These are phyloP conservation scores for Apeltes quadracus DNA, from an alignment of 2,113 vertebrate species.

Conservation along the genomic window DNA sequence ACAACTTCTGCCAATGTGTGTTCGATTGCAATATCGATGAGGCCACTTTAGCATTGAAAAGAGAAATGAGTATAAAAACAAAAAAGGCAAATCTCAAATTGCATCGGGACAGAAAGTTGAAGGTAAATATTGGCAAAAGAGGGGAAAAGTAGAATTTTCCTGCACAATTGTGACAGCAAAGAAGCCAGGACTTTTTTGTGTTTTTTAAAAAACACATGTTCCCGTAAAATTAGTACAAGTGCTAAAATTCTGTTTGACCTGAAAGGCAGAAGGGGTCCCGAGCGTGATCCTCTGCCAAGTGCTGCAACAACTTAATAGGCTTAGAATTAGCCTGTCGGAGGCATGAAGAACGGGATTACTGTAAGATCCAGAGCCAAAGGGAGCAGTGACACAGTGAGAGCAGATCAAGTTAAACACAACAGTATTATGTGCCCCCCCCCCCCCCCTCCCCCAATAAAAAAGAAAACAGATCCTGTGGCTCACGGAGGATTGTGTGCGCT, in stretches of 20 bases:
- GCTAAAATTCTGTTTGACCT: constrained; percentile 64
- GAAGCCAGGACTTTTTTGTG: constrained; percentile 29
- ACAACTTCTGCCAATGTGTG: constrained; percentile 27
- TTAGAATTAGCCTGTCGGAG: constrained; percentile 70
- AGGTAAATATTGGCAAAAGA: constrained; percentile 29
- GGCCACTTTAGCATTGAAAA: constrained; percentile 27
- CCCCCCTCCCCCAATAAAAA: neutral
- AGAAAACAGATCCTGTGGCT: constrained; percentile 51
- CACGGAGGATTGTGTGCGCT: constrained; percentile 55
- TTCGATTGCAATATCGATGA: constrained; percentile 18
- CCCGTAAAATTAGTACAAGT: constrained; percentile 22
- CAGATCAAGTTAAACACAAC: constrained; percentile 69
- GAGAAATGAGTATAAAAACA: constrained; percentile 4
- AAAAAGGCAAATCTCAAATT: constrained; percentile 57
- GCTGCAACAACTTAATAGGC: constrained; percentile 72
- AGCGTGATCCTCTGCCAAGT: constrained; percentile 53
- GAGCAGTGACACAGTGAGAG: constrained; percentile 62
- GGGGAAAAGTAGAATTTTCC: constrained; percentile 5
- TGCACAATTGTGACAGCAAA: constrained; percentile 18
- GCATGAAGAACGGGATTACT: constrained; percentile 74
- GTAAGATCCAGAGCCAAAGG: constrained; percentile 56
- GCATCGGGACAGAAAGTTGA: constrained; percentile 23
- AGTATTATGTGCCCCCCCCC: constrained; percentile 55
- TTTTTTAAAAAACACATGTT: too few relatives aligned
- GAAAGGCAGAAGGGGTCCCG: constrained; percentile 54